Conservation (phyloP, 2,113 vertebrate genomes). For the human region GRCh38 chr7:3899001-3899500, state of each 20-base stretch:
- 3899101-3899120: not conserved
- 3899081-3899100: not conserved
- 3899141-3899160: not conserved
- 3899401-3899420: fast-evolving
- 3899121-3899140: no score
- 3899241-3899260: fast-evolving
- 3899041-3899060: not conserved
- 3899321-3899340: not conserved
- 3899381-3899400: not conserved
- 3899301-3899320: not conserved
- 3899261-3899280: not conserved
- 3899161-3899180: fast-evolving
- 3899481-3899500: not conserved
- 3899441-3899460: not conserved
- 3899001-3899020: not conserved
- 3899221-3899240: not conserved
- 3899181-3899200: not conserved
- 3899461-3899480: not conserved
- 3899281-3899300: fast-evolving
- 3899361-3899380: not conserved
- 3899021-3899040: not conserved
- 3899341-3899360: not conserved
- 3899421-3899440: not conserved
- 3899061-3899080: not conserved
- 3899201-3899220: not conserved